Conservation (phyloP, 2,888 invertebrate species). For the Sycophila texana region DNA sequence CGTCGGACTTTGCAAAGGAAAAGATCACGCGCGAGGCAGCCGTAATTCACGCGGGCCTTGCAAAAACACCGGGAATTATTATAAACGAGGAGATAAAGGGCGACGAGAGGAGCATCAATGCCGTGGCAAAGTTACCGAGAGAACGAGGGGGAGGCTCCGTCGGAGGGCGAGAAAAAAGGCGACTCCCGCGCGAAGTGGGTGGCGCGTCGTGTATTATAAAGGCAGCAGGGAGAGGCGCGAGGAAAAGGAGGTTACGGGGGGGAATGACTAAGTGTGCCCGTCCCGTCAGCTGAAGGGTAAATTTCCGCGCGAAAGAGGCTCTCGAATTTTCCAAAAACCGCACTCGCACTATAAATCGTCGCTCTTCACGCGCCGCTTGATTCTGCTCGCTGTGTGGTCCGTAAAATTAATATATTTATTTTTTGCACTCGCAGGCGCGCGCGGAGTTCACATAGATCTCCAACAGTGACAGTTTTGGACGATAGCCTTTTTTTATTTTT, state of each 20-base stretch:
- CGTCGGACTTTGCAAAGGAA: no score
- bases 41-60: conserved; percentile 21
- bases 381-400: no score
- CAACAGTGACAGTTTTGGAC: not conserved
- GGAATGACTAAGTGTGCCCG: conserved; percentile 64
- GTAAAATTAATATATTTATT: conserved; percentile 17
- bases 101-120: conserved; percentile 29
- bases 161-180: no score
- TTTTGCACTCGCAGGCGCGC: not conserved
- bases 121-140: conserved; percentile 38
- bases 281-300: conserved; percentile 46
- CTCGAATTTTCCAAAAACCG: conserved; percentile 49
- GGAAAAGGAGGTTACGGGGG: conserved; percentile 65
- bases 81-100: conserved; percentile 46
- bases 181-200: no score
- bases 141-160: conserved; percentile 17
- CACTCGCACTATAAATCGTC: conserved; percentile 21
- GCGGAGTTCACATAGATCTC: not conserved
- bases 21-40: not conserved
- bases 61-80: conserved; percentile 37
- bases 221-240: not conserved
- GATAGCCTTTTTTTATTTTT: no score
- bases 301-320: conserved; percentile 33
- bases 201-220: no score
- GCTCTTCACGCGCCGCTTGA: not conserved